These are phyloP conservation scores for Ernsta delagoae DNA, from an alignment of 2,888 invertebrate genomes.

Conservation along the genomic window DNA sequence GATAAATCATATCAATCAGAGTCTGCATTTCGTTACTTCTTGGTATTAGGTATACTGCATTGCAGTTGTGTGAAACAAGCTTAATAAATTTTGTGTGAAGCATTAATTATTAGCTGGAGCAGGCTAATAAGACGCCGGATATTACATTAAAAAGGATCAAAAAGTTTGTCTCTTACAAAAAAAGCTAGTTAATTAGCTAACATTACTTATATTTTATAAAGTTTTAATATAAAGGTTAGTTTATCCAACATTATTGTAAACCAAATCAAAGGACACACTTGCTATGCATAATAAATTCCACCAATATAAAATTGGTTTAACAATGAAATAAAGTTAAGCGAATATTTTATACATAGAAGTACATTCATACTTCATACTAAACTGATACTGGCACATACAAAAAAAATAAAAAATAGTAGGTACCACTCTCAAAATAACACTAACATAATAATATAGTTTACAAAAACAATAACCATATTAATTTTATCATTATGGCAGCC, in stretches of 20 bases:
- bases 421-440: constrained; percentile 22
- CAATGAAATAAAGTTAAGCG: neutral
- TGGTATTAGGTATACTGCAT: constrained; percentile 30
- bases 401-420: neutral
- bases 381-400: constrained; percentile 13
- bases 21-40: constrained; percentile 42
- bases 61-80: too few species aligned
- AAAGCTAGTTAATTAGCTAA: too few species aligned
- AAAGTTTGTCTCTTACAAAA: too few species aligned
- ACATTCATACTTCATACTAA: neutral
- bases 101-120: too few species aligned
- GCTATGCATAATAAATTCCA: neutral
- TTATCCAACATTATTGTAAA: neutral
- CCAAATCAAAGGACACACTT: neutral
- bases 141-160: too few species aligned
- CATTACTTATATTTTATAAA: too few species aligned
- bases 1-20: constrained; percentile 44
- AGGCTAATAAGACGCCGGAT: too few species aligned
- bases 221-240: neutral
- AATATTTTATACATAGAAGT: neutral
- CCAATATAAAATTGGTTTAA: neutral
- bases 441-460: constrained; percentile 27
- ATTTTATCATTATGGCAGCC: constrained; percentile 34
- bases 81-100: too few species aligned
- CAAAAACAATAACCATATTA: constrained; percentile 31